Conservation (phyloP, 1,140 invertebrate species). For the Drosophila neocordata region DNA sequence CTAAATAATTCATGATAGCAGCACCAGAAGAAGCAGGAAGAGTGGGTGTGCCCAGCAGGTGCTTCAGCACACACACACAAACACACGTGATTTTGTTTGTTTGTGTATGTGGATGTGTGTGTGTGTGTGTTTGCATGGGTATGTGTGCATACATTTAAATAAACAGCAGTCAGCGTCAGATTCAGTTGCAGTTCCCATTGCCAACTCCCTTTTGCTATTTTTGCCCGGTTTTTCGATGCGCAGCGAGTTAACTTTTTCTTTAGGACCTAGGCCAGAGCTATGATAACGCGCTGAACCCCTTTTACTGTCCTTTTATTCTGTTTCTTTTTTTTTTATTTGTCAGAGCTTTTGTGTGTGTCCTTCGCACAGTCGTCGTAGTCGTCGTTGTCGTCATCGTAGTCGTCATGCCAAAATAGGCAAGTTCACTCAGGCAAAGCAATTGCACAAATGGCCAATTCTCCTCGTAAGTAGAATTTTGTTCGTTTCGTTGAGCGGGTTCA, state of each 20-base stretch:
- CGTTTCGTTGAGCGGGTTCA: slow-evolving; percentile 53
- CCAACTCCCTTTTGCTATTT: slow-evolving; percentile 55
- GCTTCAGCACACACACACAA: slow-evolving; percentile 31
- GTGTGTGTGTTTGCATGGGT: slow-evolving; percentile 12
- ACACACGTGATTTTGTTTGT: no score
- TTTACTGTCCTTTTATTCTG: slow-evolving; percentile 12
- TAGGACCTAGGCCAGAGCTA: slow-evolving; percentile 25
- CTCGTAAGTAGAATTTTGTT: slow-evolving; percentile 74
- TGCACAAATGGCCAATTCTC: slow-evolving; percentile 79
- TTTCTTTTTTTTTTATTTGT: neutral
- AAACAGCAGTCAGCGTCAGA: slow-evolving; percentile 63
- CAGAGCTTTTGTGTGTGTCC: slow-evolving; percentile 43
- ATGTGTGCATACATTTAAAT: slow-evolving; percentile 69
- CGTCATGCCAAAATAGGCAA: slow-evolving; percentile 79
- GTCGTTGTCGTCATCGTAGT: slow-evolving; percentile 47
- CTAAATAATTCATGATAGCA: slow-evolving; percentile 74
- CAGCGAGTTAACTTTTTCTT: slow-evolving; percentile 15
- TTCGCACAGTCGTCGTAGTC: neutral
- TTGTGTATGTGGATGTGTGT: slow-evolving; percentile 23
- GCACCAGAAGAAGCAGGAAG: neutral
- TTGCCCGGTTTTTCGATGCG: slow-evolving; percentile 39
- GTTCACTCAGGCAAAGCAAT: slow-evolving; percentile 79
- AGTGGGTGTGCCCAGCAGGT: slow-evolving; percentile 26
- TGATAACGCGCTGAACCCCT: slow-evolving; percentile 58
- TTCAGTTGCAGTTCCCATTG: slow-evolving; percentile 45